Evolutionary conservation across 1,140 invertebrate species (phyloP).

Genomic region (Tetraneura akinire): DNA sequence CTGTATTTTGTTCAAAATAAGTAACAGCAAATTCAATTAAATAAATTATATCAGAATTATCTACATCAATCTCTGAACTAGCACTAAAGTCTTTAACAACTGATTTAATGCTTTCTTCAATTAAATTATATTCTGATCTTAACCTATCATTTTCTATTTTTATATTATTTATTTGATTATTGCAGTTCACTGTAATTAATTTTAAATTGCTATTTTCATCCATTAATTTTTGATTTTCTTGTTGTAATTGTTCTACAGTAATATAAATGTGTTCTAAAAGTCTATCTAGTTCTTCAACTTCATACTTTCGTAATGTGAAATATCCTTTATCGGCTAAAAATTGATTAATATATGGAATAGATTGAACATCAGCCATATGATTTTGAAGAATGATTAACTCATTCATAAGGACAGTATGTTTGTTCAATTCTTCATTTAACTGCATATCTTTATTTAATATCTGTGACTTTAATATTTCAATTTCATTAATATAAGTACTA

Average conservation of each 20-base stretch:
- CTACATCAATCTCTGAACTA: conserved; percentile 1
- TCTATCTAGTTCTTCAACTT: conserved; percentile 20
- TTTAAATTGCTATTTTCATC: conserved; percentile 46
- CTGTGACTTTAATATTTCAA: conserved; percentile 19
- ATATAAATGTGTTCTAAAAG: conserved; percentile 1
- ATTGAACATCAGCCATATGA: not conserved
- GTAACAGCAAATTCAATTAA: conserved; percentile 25
- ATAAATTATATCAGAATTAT: not conserved
- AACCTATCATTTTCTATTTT: conserved; percentile 17
- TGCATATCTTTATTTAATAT: conserved; percentile 23
- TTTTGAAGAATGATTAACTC: conserved; percentile 7
- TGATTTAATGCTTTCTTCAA: conserved; percentile 11
- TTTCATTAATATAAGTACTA: conserved; percentile 24
- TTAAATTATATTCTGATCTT: not conserved
- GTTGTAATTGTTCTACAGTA: conserved; percentile 10
- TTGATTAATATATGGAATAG: not conserved
- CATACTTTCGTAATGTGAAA: conserved; percentile 6
- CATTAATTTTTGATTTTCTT: conserved; percentile 19
- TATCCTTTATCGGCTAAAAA: conserved; percentile 23
- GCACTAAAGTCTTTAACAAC: conserved; percentile 4
- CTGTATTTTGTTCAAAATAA: conserved; percentile 22
- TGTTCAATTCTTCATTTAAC: not conserved
- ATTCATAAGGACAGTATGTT: not conserved
- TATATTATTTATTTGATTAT: not conserved
- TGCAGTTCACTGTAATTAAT: not conserved